A percentile compares a stretch with the other conserved stretches of the same genome.
Conservation (phyloP, 2,888 invertebrate species). For the Drosophila limbata region DNA sequence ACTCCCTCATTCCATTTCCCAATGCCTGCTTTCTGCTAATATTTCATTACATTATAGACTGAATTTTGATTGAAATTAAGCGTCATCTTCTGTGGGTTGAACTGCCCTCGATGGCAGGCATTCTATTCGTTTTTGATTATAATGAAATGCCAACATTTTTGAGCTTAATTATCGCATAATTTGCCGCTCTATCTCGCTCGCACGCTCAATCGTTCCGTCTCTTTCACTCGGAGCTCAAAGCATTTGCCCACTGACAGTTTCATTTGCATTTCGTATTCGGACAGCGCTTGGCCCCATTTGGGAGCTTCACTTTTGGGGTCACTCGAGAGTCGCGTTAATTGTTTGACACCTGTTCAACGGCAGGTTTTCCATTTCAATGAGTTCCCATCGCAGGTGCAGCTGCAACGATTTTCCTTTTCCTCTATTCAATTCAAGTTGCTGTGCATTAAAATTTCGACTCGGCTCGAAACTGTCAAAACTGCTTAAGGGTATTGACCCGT, state of each 20-base stretch:
- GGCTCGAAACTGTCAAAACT: not conserved
- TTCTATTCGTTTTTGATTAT: constrained; percentile 13
- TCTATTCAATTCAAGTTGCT: not conserved
- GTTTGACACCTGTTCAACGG: constrained; percentile 18
- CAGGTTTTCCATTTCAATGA: constrained; percentile 13
- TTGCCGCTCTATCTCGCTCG: not conserved
- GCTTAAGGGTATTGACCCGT: no score
- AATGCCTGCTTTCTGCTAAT: not conserved
- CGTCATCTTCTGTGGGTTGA: constrained; percentile 4
- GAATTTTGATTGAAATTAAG: constrained; percentile 22
- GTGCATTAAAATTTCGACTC: not conserved
- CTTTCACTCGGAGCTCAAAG: not conserved
- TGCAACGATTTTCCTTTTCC: not conserved
- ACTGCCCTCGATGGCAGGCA: constrained; percentile 12
- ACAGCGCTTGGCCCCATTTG: constrained; percentile 1
- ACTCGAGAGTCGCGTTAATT: constrained; percentile 20
- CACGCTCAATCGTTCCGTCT: no score
- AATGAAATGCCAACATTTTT: constrained; percentile 32
- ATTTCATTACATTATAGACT: constrained; percentile 10
- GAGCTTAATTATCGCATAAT: constrained; percentile 28
- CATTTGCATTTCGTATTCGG: constrained; percentile 17
- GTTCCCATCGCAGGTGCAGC: not conserved
- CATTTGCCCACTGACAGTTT: constrained; percentile 6
- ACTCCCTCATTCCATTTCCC: not conserved
- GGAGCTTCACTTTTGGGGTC: constrained; percentile 2